Evolutionary conservation across 1,140 invertebrate genomes (phyloP).

Genomic region (Drosophila trapezifrons): DNA sequence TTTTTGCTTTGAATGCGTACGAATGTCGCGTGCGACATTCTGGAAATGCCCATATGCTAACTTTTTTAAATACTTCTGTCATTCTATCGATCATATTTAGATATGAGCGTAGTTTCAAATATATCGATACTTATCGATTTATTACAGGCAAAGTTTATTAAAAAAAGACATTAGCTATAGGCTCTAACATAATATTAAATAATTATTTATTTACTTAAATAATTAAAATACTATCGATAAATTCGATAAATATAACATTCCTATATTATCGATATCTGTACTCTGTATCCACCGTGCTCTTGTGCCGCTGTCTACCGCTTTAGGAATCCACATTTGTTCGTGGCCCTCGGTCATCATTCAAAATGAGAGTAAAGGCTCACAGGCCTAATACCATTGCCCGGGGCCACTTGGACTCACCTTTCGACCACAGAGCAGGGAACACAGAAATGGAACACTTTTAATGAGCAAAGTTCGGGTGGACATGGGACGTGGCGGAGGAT

Average conservation of each 20-base stretch:
- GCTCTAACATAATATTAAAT: no score
- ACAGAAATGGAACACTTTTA: slow-evolving; percentile 36
- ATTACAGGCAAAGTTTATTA: no score
- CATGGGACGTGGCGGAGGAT: slow-evolving; percentile 13
- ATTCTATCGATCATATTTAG: no score
- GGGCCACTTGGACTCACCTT: slow-evolving; percentile 56
- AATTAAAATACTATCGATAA: background rate
- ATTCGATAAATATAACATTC: background rate
- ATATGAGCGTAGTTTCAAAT: no score
- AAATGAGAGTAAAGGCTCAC: slow-evolving; percentile 61
- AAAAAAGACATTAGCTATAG: no score
- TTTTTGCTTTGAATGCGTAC: no score
- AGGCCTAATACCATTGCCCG: slow-evolving; percentile 34
- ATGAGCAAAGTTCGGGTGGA: slow-evolving; percentile 51
- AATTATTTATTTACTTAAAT: no score
- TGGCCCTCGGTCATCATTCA: slow-evolving; percentile 22
- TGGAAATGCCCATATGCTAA: no score
- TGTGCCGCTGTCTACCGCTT: slow-evolving; percentile 51
- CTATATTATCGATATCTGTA: background rate
- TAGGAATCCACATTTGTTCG: slow-evolving; percentile 44
- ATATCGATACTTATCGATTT: no score
- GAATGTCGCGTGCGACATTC: no score
- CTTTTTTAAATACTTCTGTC: no score
- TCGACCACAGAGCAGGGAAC: slow-evolving; percentile 18
- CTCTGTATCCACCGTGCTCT: slow-evolving; percentile 9